These are phyloP conservation scores for Cyphomyrus discorhynchus DNA, from an alignment of 2,113 vertebrate species.

Conservation along the genomic window DNA sequence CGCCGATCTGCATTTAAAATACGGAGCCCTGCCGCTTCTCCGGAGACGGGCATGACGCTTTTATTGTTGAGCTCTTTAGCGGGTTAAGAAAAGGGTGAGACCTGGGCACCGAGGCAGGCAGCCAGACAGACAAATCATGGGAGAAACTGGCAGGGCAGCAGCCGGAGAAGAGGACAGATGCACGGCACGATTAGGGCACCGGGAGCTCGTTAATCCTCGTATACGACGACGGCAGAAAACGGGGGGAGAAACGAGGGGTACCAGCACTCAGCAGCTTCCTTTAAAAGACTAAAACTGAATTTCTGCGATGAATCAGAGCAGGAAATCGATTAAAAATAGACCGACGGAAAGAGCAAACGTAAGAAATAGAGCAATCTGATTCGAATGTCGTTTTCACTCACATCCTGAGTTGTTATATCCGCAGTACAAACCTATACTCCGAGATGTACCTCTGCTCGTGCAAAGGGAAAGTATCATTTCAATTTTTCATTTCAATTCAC, in stretches of 20 bases:
- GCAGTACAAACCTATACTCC: neutral
- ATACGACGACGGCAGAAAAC: neutral
- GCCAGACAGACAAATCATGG: neutral
- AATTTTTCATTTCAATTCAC: neutral
- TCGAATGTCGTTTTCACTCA: neutral
- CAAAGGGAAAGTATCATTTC: neutral
- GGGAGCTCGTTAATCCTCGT: neutral
- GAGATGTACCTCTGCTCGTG: neutral
- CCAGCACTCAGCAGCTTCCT: neutral
- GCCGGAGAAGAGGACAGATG: neutral
- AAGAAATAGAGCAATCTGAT: neutral
- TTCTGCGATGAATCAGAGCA: neutral
- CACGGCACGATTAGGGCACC: neutral
- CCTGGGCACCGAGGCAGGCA: neutral
- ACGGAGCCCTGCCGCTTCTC: neutral
- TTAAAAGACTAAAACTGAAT: neutral
- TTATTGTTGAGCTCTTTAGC: neutral
- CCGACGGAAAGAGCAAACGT: neutral
- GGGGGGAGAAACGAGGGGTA: neutral
- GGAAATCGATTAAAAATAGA: conserved; percentile 3
- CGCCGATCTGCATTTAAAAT: neutral
- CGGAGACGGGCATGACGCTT: neutral
- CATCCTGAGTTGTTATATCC: neutral
- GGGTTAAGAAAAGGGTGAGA: neutral
- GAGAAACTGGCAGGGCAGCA: neutral